Conservation (phyloP, 2,888 invertebrate species). For the Apamea monoglypha region DNA sequence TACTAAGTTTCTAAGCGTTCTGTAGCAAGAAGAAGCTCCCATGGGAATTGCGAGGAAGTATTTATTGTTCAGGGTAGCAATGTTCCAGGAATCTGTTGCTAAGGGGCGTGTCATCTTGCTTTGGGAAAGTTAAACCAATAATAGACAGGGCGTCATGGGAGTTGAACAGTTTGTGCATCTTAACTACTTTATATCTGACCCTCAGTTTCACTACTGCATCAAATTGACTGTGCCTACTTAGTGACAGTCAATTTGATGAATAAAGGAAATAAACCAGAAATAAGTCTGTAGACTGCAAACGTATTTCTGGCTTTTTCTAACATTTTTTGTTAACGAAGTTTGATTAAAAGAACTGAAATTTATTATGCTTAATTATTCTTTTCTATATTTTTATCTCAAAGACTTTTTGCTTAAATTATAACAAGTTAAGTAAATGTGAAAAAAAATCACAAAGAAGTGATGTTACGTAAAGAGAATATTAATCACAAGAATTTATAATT, state of each 20-base stretch:
- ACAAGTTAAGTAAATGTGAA: constrained; percentile 6
- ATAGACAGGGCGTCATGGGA: constrained; percentile 1
- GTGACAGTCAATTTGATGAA: neutral
- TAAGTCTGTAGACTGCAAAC: neutral
- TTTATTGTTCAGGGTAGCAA: constrained; percentile 48
- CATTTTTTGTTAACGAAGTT: neutral
- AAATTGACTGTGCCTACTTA: constrained; percentile 12
- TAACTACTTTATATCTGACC: constrained; percentile 11
- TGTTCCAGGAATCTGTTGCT: constrained; percentile 17
- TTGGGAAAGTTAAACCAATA: constrained; percentile 40
- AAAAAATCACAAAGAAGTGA: constrained; percentile 27
- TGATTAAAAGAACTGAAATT: neutral
- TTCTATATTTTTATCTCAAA: neutral
- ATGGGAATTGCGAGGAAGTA: constrained; percentile 45
- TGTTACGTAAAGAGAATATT: constrained; percentile 41
- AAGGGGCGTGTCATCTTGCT: constrained; percentile 23
- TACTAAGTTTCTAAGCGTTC: constrained; percentile 45
- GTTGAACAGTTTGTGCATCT: constrained; percentile 22
- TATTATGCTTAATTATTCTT: neutral
- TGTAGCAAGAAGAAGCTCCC: constrained; percentile 41
- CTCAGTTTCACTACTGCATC: constrained; percentile 1
- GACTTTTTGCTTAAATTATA: neutral
- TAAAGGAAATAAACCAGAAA: neutral
- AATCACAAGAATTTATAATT: constrained; percentile 49
- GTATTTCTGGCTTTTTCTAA: neutral